These are phyloP conservation scores for Danio albolineatus DNA, from an alignment of 2,797 vertebrate genomes.

Conservation along the genomic window DNA sequence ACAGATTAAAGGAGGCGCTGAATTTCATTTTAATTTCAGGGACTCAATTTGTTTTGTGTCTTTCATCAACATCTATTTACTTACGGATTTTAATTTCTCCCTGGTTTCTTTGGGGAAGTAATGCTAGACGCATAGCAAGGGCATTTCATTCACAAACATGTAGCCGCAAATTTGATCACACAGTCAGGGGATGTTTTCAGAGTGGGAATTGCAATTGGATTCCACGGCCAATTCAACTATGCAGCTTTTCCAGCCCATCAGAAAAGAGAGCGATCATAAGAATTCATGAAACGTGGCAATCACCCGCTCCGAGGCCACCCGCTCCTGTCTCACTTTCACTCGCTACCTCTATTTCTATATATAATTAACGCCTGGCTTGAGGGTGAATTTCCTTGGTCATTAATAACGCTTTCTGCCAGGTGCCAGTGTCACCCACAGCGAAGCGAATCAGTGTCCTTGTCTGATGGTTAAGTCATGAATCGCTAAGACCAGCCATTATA, in stretches of 20 bases:
- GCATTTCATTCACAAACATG: constrained; percentile 50
- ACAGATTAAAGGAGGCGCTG: constrained; percentile 55
- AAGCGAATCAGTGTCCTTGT: constrained; percentile 76
- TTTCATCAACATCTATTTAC: constrained; percentile 59
- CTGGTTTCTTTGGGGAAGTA: constrained; percentile 56
- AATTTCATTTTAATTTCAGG: constrained; percentile 63
- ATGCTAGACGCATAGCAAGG: constrained; percentile 49
- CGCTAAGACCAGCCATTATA: not conserved
- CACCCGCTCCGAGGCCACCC: constrained; percentile 58
- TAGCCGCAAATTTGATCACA: constrained; percentile 60
- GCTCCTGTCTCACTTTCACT: constrained; percentile 66
- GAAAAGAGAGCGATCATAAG: constrained; percentile 60
- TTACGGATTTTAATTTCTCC: constrained; percentile 59
- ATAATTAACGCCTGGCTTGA: constrained; percentile 82
- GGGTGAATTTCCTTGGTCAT: constrained; percentile 80
- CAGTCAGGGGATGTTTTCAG: constrained; percentile 50
- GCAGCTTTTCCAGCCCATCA: constrained; percentile 42
- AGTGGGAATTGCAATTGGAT: constrained; percentile 57
- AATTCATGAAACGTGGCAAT: constrained; percentile 45
- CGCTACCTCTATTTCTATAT: constrained; percentile 72
- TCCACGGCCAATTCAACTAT: constrained; percentile 56
- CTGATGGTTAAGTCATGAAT: constrained; percentile 69
- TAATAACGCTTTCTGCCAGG: constrained; percentile 81
- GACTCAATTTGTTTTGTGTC: constrained; percentile 62
- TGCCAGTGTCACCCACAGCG: constrained; percentile 76